These are phyloP conservation scores for Elgonia sp. DNA, from an alignment of 2,888 invertebrate species.

Conservation along the genomic window DNA sequence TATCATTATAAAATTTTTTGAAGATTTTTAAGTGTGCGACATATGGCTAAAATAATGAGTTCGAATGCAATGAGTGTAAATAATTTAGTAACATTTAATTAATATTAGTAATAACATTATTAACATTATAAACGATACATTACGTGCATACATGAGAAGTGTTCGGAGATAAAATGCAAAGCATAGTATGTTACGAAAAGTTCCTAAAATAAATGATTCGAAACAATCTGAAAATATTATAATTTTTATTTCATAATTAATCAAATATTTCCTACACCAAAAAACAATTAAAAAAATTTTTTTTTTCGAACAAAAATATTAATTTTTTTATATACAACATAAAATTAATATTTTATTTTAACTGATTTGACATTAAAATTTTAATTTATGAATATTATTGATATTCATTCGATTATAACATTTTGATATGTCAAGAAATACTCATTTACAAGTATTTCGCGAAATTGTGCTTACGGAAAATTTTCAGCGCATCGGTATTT, in stretches of 20 bases:
- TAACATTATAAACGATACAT: constrained; percentile 45
- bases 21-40: constrained; percentile 36
- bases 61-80: constrained; percentile 59
- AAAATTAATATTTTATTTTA: no score
- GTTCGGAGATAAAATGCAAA: constrained; percentile 64
- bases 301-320: no score
- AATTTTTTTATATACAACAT: no score
- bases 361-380: no score
- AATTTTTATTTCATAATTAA: no score
- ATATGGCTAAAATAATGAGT: constrained; percentile 13
- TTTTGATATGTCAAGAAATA: constrained; percentile 17
- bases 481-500: constrained; percentile 83
- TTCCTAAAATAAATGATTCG: constrained; percentile 74
- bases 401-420: no score
- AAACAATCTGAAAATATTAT: constrained; percentile 14
- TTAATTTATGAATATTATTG: no score
- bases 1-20: constrained; percentile 6
- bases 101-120: constrained; percentile 40
- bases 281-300: no score
- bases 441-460: constrained; percentile 44
- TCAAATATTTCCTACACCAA: no score
- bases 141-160: constrained; percentile 60
- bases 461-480: constrained; percentile 56
- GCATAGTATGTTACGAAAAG: constrained; percentile 71
- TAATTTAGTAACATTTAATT: constrained; percentile 48